Base-by-base conservation (phyloP, 1,140 invertebrate species). In the Trichonephila clavata region DNA sequence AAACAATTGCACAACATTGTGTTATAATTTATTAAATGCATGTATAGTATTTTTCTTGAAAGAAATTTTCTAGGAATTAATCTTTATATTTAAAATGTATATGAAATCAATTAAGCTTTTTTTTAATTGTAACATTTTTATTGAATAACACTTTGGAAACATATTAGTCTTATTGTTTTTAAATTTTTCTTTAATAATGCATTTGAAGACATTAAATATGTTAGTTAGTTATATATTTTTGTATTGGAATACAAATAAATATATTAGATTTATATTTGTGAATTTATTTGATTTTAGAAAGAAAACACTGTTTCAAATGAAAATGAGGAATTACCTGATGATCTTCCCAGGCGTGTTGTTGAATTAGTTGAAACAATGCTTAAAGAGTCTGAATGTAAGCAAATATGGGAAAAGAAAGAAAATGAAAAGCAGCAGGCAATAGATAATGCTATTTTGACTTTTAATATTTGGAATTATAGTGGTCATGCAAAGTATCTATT, bases 381-480 rank as follows among this genome's bases (percentile, higher is more conserved):
- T 3, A 94, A 92, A 21, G 94, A 94, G 50, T 90, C 92, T 20
- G 92, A 93, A 65, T 57, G 32, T 27, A 90, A 94, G 68, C 68
- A 27, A 63, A 21, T 94, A 4, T 94, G 77, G 86, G 88, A 95
- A 24, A 86, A 90, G 84, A 94, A 90, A 20, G 86, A 90, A 32
- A 90, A 65, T 93, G 90, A 87, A 60, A 90, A 91, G n/a, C 60
- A 71, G 24, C 39, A 39, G 86, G 65, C 93, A 84, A 93, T 27
- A 86, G 86, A 89, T 81, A 91, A 57, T 94, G 92, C 87, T 94
- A 63, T 91, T 14, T 87, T 95, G 24, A 94, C 95, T 39, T 94
- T 96, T 59, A 95, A 96, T 94, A 95, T 96, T 39, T 96, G 95
- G 95, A 96, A 96, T 94, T 96, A 96, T 94, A 95, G 95, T 88